Base-by-base conservation (phyloP, 2,888 invertebrate genomes). In the Aelia acuminata region DNA sequence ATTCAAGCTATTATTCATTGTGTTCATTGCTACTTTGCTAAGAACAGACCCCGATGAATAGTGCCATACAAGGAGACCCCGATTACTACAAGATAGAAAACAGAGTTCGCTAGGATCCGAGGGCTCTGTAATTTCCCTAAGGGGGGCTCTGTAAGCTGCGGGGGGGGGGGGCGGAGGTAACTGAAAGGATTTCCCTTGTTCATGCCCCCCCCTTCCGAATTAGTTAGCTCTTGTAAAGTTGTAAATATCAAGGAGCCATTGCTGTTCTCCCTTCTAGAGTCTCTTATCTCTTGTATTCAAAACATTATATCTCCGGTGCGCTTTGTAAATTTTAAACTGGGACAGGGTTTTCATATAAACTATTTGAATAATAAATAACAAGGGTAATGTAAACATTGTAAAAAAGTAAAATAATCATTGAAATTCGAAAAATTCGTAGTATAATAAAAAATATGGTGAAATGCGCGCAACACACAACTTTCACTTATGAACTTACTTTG, bases 81-180 rank as follows among this genome's bases (percentile, higher is more conserved):
- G n/a, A n/a, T n/a, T n/a, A 26, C 26, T 70, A 31, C 31, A 70
- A 70, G 35, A 70, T 35, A 31, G 63, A 70, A 70, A 70, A 70
- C 31, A 70, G 63, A 63, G 13, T 70, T 0, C 63, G 5, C 31
- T 20, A 70, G 31, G 5, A 70, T 7, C 18, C 0, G 31, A 31
- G 63, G 63, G 26, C 35, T 70, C 13, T 18, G 31, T 70, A 70
- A 70, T 70, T 70, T 70, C 63, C 63, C 63, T 70, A 70, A 70
- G 63, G 63, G 10, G n/a, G n/a, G n/a, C n/a, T n/a, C n/a, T n/a
- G n/a, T 70, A 70, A 35, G 13, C 0, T 3, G 31, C 1, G 63
- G 15, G 63, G 31, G 53, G 57, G 57, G 57, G 57, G 63, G 7
- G 18, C 1, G 1, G n/a, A n/a, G n/a, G n/a, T n/a, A n/a, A n/a